Base-by-base conservation (phyloP, 2,888 invertebrate species). In the Trichopria drosophilae region DNA sequence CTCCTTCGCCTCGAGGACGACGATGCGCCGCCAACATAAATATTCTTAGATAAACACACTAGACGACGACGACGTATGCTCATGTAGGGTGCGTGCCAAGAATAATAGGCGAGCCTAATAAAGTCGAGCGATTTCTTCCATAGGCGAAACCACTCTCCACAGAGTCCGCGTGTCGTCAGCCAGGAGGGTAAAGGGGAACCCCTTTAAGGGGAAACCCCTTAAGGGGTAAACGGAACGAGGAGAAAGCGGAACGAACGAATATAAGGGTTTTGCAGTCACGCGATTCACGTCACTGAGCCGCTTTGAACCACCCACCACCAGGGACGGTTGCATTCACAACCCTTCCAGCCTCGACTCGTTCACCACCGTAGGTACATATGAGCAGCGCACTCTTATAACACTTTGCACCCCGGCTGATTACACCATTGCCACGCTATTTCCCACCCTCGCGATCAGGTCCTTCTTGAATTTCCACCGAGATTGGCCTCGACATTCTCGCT, bases 221-320 rank as follows among this genome's bases (percentile, higher is more conserved):
- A 22, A 20, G 10, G 12, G 23, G 32, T 18, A 13, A 28, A 6
- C 24, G n/a, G n/a, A 40, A 32, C 31, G 32, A 43, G 39, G 48
- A 54, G 23, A 39, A 43, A 45, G 44, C 34, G 34, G 36, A 44
- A 24, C 39, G 29, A 45, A 26, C 39, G 36, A 42, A 53, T 52
- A 29, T 19, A 23, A 29, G 26, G 58, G 46, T 32, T 53, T 46
- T 46, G 53, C 16, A 65, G 70, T 71, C 71, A 71, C 71, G 71
- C 71, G 68, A 71, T 65, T 65, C 66, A 57, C 61, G 65, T 65
- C 64, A 59, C 57, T 66, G 69, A 67, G 67, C 67, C 67, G 66
- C 66, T 65, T 68, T 60, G 66, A 69, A 58, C 66, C 64, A 69
- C 55, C 62, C 62, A 53, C 42, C 45, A 44, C 37, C 26, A 23